phyloP scores from a whole-genome alignment of 2,797 vertebrate genomes.

The Florisuga fusca region DNA sequence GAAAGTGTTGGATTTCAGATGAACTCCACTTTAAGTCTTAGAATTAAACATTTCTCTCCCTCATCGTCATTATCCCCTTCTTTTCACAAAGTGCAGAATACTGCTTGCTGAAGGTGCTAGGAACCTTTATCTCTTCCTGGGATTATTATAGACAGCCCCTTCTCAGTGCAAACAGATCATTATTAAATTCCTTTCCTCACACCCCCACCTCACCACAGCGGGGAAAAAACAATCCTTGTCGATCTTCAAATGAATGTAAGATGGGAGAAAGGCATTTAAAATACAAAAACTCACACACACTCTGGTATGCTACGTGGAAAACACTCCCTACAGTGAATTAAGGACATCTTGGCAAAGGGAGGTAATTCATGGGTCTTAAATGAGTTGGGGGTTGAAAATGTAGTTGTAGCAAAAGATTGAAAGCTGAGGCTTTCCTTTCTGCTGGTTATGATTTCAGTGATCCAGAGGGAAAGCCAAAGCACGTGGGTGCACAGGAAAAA shows the following conservation, averaged over 20 bases:
- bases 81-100: neutral
- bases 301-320: neutral
- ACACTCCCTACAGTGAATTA: neutral
- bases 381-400: neutral
- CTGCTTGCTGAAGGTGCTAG: neutral
- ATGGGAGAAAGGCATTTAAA: neutral
- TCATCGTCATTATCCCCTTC: neutral
- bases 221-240: neutral
- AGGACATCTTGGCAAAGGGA: neutral
- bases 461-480: neutral
- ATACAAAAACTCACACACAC: neutral
- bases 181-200: slow-evolving; percentile 30
- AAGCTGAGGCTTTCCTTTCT: neutral
- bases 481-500: neutral
- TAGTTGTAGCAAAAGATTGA: neutral
- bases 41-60: neutral
- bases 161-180: slow-evolving; percentile 23
- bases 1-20: neutral
- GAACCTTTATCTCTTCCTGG: neutral
- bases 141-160: neutral
- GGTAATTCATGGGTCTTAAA: neutral
- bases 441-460: neutral
- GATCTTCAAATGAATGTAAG: neutral
- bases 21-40: neutral
- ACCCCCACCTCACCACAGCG: neutral